Base-by-base conservation (phyloP, 2,888 invertebrate species). In the Apotomis betuletana region DNA sequence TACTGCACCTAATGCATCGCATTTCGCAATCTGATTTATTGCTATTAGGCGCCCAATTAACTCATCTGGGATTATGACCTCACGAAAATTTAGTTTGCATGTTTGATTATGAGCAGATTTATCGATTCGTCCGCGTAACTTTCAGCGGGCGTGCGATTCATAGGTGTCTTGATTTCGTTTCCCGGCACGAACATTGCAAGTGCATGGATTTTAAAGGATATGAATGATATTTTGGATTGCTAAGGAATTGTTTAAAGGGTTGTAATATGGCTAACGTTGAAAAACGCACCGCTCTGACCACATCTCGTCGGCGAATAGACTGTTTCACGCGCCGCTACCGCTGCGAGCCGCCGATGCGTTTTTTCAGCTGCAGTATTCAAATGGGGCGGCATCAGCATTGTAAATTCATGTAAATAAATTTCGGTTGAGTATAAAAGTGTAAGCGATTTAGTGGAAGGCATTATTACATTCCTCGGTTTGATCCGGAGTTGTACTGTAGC, bases 401-500 rank as follows among this genome's bases (percentile, higher is more conserved):
- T 87, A 89, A 91, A 91, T 92, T 87, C 83, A 84, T 90, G 88
- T 86, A 85, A 90, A 88, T 88, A 89, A 87, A 89, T 90, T 90
- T 91, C 82, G 83, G 85, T 80, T 85, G 83, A 86, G 89, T 92
- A 92, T 92, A 91, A 86, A 92, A 91, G 90, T 87, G 91, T 90
- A 84, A 75, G 85, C 78, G 83, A 79, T 84, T 84, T 83, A 79
- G 81, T 79, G 76, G 78, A 77, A 84, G 80, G 82, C 82, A 86
- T 87, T 87, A 89, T 86, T 85, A 79, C 84, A 84, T 75, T 81
- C 81, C 82, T 78, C 83, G 84, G 84, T 85, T 83, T 85, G 82
- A 83, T 84, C 79, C 77, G 80, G 83, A 84, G 75, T 77, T 80
- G 84, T 85, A 79, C 85, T 77, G 82, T 78, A 85, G 78, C 80